Conservation (phyloP, 2,113 vertebrate species). For the Myotis yumanensis region DNA sequence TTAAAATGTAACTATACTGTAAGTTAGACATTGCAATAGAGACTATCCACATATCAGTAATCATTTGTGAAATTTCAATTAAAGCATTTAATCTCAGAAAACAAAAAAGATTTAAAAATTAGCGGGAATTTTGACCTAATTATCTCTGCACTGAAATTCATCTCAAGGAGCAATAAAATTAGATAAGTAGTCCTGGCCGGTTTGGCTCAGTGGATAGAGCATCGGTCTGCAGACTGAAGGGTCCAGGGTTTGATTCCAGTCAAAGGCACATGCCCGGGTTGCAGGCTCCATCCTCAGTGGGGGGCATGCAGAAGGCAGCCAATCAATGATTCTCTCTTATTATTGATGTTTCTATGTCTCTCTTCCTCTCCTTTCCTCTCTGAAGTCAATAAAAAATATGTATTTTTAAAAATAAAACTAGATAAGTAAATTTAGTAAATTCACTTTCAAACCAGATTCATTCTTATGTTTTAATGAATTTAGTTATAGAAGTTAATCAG, state of each 20-base stretch:
- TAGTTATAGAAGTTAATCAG: constrained; percentile 31
- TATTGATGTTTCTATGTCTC: no score
- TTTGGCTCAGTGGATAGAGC: no score
- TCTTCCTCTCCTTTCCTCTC: no score
- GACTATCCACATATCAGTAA: constrained; percentile 9
- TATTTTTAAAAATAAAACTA: not conserved
- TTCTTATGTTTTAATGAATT: constrained; percentile 51
- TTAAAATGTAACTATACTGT: not conserved
- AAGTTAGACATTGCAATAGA: not conserved
- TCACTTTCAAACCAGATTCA: constrained; percentile 18
- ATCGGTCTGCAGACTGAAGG: no score
- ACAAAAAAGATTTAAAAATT: constrained; percentile 57
- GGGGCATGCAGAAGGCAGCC: no score
- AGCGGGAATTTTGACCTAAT: constrained; percentile 47
- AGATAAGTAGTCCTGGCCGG: not conserved
- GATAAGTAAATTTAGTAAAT: constrained; percentile 54
- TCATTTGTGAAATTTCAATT: constrained; percentile 66
- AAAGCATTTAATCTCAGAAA: constrained; percentile 65
- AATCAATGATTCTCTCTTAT: no score
- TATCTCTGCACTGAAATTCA: constrained; percentile 56
- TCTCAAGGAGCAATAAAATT: constrained; percentile 55
- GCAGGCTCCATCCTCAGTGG: no score
- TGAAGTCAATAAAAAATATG: no score
- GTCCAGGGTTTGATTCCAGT: no score
- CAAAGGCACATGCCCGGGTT: no score